Evolutionary conservation across 2,888 invertebrate genomes (phyloP).

Genomic region (Microctonus aethiopoides): DNA sequence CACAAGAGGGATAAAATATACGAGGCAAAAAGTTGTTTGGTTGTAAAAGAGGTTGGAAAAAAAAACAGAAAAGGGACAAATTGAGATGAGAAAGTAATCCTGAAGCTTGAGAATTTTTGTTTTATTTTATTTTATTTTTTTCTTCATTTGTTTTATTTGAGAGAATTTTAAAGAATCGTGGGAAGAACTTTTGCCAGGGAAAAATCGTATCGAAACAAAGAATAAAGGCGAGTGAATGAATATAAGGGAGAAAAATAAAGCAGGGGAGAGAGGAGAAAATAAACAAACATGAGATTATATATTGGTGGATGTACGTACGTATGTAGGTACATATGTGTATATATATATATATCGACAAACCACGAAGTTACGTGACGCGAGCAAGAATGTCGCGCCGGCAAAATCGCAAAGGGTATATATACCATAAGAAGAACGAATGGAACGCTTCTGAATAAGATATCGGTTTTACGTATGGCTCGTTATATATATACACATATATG

Average conservation of each 20-base stretch:
- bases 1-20: conserved; percentile 8
- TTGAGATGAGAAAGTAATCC: conserved; percentile 26
- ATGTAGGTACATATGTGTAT: conserved; percentile 6
- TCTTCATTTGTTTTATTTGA: not conserved
- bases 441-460: conserved; percentile 66
- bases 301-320: not conserved
- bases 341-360: conserved; percentile 44
- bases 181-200: conserved; percentile 1
- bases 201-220: not conserved
- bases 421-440: conserved; percentile 64
- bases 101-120: conserved; percentile 11
- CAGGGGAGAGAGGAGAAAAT: not conserved
- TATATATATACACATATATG: conserved; percentile 14
- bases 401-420: conserved; percentile 43
- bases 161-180: conserved; percentile 11
- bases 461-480: conserved; percentile 55
- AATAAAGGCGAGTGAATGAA: conserved; percentile 1
- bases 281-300: too few relatives aligned
- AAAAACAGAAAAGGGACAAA: conserved; percentile 8
- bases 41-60: not conserved
- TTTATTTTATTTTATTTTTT: not conserved
- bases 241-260: not conserved
- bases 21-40: conserved; percentile 17
- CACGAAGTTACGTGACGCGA: conserved; percentile 60
- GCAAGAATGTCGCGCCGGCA: conserved; percentile 60